These are phyloP conservation scores for Ceramica pisi DNA, from an alignment of 2,888 invertebrate species.

Conservation along the genomic window DNA sequence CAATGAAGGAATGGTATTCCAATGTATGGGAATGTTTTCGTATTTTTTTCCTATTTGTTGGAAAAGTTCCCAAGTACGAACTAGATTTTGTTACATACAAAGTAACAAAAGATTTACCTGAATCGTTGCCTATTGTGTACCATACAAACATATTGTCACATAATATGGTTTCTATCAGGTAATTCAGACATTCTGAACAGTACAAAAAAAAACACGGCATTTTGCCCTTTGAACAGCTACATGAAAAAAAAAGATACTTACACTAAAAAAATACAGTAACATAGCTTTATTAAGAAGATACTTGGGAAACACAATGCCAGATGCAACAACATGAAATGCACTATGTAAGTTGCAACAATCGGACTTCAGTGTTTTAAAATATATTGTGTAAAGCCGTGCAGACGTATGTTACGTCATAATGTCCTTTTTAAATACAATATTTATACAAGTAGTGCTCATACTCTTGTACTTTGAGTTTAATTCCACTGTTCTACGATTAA, in stretches of 20 bases:
- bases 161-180: not conserved
- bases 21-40: slow-evolving; percentile 49
- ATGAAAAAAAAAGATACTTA: not conserved
- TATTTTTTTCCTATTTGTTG: slow-evolving; percentile 35
- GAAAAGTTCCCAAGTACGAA: slow-evolving; percentile 21
- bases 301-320: slow-evolving; percentile 21
- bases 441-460: not conserved
- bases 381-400: slow-evolving; percentile 52
- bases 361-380: slow-evolving; percentile 65
- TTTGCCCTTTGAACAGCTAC: too few species aligned
- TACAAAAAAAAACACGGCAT: not conserved
- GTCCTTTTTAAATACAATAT: slow-evolving; percentile 2
- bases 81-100: not conserved
- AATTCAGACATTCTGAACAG: not conserved
- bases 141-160: not conserved
- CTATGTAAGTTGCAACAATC: slow-evolving; percentile 61
- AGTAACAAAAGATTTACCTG: not conserved
- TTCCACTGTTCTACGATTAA: too few species aligned
- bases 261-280: not conserved
- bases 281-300: not conserved
- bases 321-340: slow-evolving; percentile 48
- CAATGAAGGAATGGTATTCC: slow-evolving; percentile 52
- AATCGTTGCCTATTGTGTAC: not conserved
- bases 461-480: too few species aligned
- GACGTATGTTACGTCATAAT: not conserved